These are phyloP conservation scores for Martes martes DNA, from an alignment of 2,113 vertebrate species.

Conservation along the genomic window DNA sequence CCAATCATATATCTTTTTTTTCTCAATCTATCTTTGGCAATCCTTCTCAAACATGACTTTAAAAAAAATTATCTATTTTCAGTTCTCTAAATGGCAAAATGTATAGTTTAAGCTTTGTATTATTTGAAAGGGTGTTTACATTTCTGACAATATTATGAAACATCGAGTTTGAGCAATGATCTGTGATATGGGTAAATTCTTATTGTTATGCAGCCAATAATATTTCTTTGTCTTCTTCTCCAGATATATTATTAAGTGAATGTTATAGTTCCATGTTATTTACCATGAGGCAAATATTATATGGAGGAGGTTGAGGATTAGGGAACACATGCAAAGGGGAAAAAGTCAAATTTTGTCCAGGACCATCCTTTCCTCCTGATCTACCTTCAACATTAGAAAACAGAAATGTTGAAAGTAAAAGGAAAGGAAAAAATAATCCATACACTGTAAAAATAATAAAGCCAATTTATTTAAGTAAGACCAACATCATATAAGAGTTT, in stretches of 20 bases:
- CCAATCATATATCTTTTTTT: background rate
- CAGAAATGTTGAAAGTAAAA: background rate
- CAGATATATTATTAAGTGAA: background rate
- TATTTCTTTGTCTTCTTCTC: background rate
- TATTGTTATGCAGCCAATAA: background rate
- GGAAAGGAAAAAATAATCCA: background rate
- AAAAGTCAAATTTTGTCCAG: background rate
- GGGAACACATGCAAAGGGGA: accelerated
- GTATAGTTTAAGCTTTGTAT: background rate
- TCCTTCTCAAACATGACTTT: constrained; percentile 41
- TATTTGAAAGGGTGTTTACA: constrained; percentile 29
- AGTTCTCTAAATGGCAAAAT: constrained; percentile 17
- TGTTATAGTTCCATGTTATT: accelerated
- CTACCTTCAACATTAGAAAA: background rate
- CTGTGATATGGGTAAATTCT: background rate
- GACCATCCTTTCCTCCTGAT: background rate
- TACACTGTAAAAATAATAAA: background rate
- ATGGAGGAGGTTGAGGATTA: background rate
- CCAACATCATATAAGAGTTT: background rate
- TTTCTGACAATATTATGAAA: background rate
- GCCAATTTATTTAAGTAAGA: background rate
- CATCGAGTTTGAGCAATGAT: background rate
- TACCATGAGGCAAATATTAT: background rate
- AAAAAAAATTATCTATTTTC: constrained; percentile 35
- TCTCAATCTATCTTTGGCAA: constrained; percentile 5